Evolutionary conservation across 2,797 vertebrate genomes (phyloP).

Genomic region (Gila robusta): DNA sequence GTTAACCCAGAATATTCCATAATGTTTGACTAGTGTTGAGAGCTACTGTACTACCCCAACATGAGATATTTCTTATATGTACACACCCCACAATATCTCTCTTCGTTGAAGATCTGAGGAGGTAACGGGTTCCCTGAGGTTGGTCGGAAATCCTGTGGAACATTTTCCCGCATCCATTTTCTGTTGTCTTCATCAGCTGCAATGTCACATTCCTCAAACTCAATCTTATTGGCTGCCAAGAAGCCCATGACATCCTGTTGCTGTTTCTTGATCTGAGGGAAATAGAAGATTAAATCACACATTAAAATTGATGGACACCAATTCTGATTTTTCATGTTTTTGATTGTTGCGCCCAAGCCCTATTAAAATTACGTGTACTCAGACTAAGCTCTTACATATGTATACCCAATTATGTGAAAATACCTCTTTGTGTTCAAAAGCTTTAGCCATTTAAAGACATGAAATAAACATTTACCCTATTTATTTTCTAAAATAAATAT

Average conservation of each 20-base stretch:
- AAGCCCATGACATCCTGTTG: constrained; percentile 95
- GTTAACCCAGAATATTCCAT: background rate
- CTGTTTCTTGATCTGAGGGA: constrained; percentile 94
- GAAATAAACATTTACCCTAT: background rate
- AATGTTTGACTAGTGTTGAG: background rate
- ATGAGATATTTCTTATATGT: background rate
- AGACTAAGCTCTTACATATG: background rate
- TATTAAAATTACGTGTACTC: background rate
- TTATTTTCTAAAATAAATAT: background rate
- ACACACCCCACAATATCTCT: constrained; percentile 93
- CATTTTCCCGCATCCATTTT: constrained; percentile 97
- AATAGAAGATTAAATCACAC: background rate
- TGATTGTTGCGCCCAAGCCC: background rate
- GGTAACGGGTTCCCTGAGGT: constrained; percentile 89
- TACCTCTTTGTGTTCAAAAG: background rate
- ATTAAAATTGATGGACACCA: background rate
- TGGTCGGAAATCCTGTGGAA: constrained; percentile 88
- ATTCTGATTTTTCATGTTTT: background rate
- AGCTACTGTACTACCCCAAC: background rate
- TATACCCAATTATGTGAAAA: background rate
- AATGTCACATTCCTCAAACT: constrained; percentile 95
- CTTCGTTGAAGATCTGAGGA: constrained; percentile 94
- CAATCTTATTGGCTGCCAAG: constrained; percentile 93
- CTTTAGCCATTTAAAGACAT: background rate
- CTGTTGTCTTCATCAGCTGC: constrained; percentile 92